Conservation (phyloP, 1,140 invertebrate species). For the Aphaenogaster floridana region DNA sequence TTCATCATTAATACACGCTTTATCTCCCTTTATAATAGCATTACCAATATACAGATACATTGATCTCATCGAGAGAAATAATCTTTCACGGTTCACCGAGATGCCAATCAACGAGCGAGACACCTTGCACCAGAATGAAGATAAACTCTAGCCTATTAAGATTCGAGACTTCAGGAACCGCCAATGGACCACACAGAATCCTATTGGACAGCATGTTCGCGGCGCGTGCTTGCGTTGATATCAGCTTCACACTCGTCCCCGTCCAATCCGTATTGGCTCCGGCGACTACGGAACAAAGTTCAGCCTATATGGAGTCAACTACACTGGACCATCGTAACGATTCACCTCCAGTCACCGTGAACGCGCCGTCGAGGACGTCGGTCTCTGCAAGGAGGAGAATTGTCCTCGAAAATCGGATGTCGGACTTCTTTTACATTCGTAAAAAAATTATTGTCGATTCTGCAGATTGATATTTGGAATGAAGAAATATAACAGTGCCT, state of each 20-base stretch:
- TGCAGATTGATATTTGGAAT: neutral
- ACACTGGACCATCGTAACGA: conserved; percentile 80
- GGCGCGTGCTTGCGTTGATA: conserved; percentile 83
- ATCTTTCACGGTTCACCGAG: neutral
- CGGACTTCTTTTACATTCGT: neutral
- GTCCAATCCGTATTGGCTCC: conserved; percentile 80
- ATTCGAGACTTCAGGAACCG: conserved; percentile 37
- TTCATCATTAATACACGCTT: conserved; percentile 9
- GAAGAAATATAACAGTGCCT: conserved; percentile 25
- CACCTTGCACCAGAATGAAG: neutral
- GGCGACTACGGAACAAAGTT: conserved; percentile 82
- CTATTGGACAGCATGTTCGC: conserved; percentile 77
- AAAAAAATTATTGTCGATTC: neutral
- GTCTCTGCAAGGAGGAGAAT: neutral
- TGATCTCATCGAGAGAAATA: neutral
- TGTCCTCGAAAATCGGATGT: conserved; percentile 30
- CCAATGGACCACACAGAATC: conserved; percentile 44
- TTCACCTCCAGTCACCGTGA: conserved; percentile 82
- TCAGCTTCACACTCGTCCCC: conserved; percentile 73
- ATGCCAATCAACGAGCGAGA: neutral
- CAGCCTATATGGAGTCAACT: conserved; percentile 75
- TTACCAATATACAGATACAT: neutral
- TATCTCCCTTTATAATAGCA: conserved; percentile 12
- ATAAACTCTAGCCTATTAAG: neutral
- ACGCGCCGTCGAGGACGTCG: conserved; percentile 63